A percentile compares a stretch with the other conserved stretches of the same genome.
phyloP scores from a whole-genome alignment of 2,113 vertebrate genomes.

The Oreochromis aureus region DNA sequence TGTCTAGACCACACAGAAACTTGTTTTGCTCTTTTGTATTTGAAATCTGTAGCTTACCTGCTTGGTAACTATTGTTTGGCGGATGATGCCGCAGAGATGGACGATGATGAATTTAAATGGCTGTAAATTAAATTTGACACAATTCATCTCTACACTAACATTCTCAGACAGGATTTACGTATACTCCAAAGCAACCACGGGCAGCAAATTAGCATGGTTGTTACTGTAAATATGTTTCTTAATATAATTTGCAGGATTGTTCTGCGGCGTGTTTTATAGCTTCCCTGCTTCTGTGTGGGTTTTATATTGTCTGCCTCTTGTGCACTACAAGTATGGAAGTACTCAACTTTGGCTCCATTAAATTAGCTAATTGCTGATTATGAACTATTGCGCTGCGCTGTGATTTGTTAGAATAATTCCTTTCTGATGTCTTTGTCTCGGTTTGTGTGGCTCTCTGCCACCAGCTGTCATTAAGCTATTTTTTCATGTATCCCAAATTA shows the following conservation, averaged over 20 bases:
- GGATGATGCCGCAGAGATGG: not conserved
- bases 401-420: slow-evolving; percentile 41
- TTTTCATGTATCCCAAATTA: slow-evolving; percentile 61
- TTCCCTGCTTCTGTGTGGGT: not conserved
- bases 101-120: not conserved
- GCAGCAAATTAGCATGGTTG: not conserved
- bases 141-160: not conserved
- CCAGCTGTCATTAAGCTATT: slow-evolving; percentile 53
- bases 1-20: slow-evolving; percentile 26
- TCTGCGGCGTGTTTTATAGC: not conserved
- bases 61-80: not conserved
- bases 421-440: slow-evolving; percentile 27
- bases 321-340: not conserved
- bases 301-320: not conserved
- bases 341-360: slow-evolving; percentile 6
- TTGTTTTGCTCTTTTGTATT: not conserved
- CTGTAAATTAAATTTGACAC: not conserved
- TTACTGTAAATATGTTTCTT: not conserved
- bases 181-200: not conserved
- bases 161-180: not conserved
- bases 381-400: not conserved
- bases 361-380: slow-evolving; percentile 48
- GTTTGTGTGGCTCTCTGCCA: slow-evolving; percentile 28
- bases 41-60: not conserved
- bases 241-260: not conserved